phyloP scores from a whole-genome alignment of 2,113 vertebrate species.

The Sinocyclocheilus anshuiensis region DNA sequence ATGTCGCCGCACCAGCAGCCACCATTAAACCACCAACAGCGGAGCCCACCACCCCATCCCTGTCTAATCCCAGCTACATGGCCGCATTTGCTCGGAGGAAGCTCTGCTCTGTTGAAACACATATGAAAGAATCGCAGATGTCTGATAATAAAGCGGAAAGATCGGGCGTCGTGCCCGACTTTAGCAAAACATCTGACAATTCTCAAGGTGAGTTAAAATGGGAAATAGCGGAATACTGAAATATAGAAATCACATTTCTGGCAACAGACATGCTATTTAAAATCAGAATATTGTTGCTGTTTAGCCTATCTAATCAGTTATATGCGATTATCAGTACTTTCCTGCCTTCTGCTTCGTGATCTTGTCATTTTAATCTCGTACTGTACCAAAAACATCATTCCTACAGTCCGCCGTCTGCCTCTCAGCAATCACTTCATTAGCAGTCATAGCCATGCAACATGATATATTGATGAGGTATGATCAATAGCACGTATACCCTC shows the following conservation, averaged over 20 bases:
- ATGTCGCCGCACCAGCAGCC: conserved; percentile 39
- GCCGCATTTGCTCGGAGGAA: conserved; percentile 25
- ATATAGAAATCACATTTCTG: neutral
- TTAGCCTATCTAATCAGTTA: neutral
- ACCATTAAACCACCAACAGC: conserved; percentile 55
- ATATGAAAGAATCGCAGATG: conserved; percentile 64
- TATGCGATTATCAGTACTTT: neutral
- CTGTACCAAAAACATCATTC: neutral
- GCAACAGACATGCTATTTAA: neutral
- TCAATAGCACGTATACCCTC: neutral
- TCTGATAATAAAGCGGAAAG: conserved; percentile 53
- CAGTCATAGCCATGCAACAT: conserved; percentile 19
- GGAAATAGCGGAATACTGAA: neutral
- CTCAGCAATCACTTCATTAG: conserved; percentile 31
- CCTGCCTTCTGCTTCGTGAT: conserved; percentile 1
- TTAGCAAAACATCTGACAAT: conserved; percentile 62
- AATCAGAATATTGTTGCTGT: neutral
- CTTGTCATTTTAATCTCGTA: conserved; percentile 11
- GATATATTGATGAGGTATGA: conserved; percentile 15
- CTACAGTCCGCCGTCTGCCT: neutral
- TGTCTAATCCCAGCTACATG: conserved; percentile 21
- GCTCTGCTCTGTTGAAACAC: conserved; percentile 55
- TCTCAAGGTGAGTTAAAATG: conserved; percentile 73
- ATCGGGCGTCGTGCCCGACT: conserved; percentile 45
- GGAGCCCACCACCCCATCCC: conserved; percentile 28